Conservation (phyloP, 2,113 vertebrate species). For the Chaetodon auriga region DNA sequence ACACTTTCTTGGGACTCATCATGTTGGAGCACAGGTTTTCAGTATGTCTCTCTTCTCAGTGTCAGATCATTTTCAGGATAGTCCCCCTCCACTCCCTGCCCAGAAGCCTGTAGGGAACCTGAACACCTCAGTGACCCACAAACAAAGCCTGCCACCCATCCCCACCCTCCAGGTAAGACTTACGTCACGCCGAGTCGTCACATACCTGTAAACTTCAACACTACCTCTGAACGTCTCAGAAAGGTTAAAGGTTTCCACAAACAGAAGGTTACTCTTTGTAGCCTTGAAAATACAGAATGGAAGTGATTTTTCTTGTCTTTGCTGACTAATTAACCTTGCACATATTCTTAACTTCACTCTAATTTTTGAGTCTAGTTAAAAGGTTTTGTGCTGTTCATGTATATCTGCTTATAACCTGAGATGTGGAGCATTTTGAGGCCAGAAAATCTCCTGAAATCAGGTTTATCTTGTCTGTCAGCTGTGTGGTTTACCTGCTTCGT, state of each 20-base stretch:
- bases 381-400: not conserved
- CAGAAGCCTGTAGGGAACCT: constrained; percentile 89
- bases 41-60: constrained; percentile 74
- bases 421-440: not conserved
- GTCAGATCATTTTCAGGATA: constrained; percentile 79
- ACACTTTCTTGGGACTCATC: not conserved
- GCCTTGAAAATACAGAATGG: not conserved
- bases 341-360: not conserved
- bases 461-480: constrained; percentile 12
- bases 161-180: constrained; percentile 62
- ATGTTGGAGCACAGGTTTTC: not conserved
- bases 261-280: not conserved
- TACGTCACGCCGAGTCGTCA: not conserved
- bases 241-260: not conserved
- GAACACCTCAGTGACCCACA: constrained; percentile 65
- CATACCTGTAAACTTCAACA: not conserved
- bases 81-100: constrained; percentile 87
- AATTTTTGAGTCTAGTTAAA: not conserved
- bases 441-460: not conserved
- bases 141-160: constrained; percentile 51
- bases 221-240: not conserved
- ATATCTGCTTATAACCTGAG: not conserved
- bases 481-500: constrained; percentile 20
- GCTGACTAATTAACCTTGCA: not conserved
- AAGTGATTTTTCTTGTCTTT: not conserved